Percentiles rank a stretch among this genome's conserved stretches.
These are phyloP conservation scores for Excalfactoria chinensis DNA, from an alignment of 2,113 vertebrate species.

Conservation along the genomic window DNA sequence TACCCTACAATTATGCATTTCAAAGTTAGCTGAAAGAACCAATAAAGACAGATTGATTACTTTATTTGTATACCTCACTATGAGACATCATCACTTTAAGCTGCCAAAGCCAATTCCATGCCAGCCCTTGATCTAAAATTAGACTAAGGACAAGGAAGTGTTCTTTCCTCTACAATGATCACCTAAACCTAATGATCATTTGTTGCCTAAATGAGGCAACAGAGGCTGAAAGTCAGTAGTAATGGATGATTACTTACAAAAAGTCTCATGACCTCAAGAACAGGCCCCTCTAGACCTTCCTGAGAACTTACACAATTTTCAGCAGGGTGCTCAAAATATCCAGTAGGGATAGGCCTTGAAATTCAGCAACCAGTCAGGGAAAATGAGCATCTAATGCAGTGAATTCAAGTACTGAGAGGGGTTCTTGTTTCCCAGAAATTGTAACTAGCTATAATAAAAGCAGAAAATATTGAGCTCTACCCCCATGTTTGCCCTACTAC, in stretches of 20 bases:
- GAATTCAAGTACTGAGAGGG: not conserved
- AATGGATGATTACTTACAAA: not conserved
- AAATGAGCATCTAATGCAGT: not conserved
- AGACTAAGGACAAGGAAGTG: slow-evolving; percentile 41
- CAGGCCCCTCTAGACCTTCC: not conserved
- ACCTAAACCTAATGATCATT: not conserved
- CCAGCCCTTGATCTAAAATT: slow-evolving; percentile 65
- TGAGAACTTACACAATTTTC: not conserved
- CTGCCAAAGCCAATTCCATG: slow-evolving; percentile 38
- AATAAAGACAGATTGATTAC: slow-evolving; percentile 51
- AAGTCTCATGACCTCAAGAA: not conserved
- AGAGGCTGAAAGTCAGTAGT: not conserved
- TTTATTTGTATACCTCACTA: slow-evolving; percentile 19
- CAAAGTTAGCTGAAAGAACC: slow-evolving; percentile 46
- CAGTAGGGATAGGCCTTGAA: not conserved
- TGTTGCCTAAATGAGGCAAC: not conserved
- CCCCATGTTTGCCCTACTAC: not conserved
- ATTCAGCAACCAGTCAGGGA: not conserved
- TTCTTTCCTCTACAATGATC: slow-evolving; percentile 36
- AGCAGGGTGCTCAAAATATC: not conserved
- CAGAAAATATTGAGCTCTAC: not conserved
- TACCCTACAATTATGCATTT: slow-evolving; percentile 3
- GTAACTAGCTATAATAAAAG: rapidly evolving
- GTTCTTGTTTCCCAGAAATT: not conserved
- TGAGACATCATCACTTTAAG: not conserved